A percentile compares a stretch with the other conserved stretches of the same genome.
Conservation (phyloP, 2,888 invertebrate genomes). For the Argyra leucocephala region DNA sequence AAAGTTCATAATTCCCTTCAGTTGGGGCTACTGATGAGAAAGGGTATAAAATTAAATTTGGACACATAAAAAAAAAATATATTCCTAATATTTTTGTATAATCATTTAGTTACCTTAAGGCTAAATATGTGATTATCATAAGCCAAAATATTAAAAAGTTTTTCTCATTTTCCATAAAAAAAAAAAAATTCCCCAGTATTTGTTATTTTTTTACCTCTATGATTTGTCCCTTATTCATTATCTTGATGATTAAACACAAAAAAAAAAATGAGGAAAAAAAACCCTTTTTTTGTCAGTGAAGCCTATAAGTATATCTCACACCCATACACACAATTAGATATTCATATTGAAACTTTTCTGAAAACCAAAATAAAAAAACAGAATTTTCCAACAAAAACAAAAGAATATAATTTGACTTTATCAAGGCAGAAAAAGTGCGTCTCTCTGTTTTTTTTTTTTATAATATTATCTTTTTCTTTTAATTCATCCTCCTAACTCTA, state of each 20-base stretch:
- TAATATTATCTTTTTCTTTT: no score
- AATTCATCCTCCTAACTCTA: no score
- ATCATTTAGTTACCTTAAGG: neutral
- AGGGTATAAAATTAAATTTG: no score
- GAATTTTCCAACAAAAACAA: no score
- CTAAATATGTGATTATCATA: constrained; percentile 4
- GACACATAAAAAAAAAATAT: no score
- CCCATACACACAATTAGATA: neutral
- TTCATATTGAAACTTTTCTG: neutral
- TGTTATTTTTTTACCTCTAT: neutral
- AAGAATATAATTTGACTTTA: no score
- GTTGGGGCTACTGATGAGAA: neutral
- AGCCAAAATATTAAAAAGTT: neutral
- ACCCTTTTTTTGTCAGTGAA: neutral
- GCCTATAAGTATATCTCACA: neutral
- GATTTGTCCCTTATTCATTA: constrained; percentile 4
- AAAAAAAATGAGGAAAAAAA: neutral
- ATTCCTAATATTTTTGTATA: no score
- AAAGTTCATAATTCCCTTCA: neutral
- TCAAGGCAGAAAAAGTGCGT: no score
- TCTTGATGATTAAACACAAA: constrained; percentile 4
- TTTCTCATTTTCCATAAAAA: neutral
- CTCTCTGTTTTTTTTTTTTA: no score
- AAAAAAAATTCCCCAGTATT: neutral
- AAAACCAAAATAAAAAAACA: no score